Evolutionary conservation across 2,113 vertebrate species (phyloP), one percentile per base, ranked within the genome.

Genomic region (Xiphophorus couchianus): DNA sequence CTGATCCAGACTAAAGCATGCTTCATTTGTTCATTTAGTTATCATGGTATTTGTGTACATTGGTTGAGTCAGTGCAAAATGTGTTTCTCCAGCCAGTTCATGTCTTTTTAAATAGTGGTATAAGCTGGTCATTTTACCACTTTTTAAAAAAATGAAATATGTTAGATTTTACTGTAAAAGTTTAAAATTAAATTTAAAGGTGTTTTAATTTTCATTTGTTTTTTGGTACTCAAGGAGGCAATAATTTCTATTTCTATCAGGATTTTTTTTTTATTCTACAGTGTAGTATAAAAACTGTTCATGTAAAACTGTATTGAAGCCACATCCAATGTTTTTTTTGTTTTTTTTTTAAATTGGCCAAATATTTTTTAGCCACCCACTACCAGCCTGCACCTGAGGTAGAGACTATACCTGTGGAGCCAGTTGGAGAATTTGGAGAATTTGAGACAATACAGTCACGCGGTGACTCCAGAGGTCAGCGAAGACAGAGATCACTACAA

Each of bases 301-400:
- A 93, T 91, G 85, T 83, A 8, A 83, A 81, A 85, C 77, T 78
- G 62, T 87, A 92, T 85, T 75, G 82, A 91, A 74, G 93, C 93
- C 95, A 92, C 89, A 82, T 91, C 91, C 81, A 95, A 96, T 31
- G 30, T 29, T 44, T 30, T 14, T 96, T 19, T 27, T 35, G 39
- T 7, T 19, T 48, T 4, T 65, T 19, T 54, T 54, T 68, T 31
- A 95, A 95, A 96, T 96, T 95, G 96, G 97, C 95, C 95, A 88
- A 87, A 95, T 96, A 96, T 96, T 96, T 97, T 96, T 95, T 96
- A 97, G 95, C 95, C 95, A 95, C 93, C 95, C 94, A 90, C 87
- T 96, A 95, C 95, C 96, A 93, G 77, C 96, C 97, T 75, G 96
- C 95, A 89, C 95, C 95, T 81, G 96, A 97, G 89, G 93, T 98